Conservation (phyloP, 1,140 invertebrate genomes). For the Diuraphis noxia region DNA sequence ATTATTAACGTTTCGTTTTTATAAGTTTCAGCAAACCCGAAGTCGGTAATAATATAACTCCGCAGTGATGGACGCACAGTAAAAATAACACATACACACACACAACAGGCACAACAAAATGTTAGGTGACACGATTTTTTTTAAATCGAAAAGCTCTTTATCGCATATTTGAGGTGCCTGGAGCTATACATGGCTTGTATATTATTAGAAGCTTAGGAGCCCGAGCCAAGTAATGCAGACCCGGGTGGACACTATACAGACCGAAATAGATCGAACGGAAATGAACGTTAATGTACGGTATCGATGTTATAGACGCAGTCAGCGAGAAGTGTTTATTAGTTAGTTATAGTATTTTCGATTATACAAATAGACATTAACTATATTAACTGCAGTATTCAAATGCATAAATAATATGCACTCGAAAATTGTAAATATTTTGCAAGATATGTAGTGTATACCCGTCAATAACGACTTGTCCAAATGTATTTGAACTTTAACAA, state of each 20-base stretch:
- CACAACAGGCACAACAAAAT: background rate
- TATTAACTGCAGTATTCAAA: background rate
- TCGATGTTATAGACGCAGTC: background rate
- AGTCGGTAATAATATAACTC: background rate
- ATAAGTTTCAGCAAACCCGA: background rate
- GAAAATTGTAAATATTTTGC: background rate
- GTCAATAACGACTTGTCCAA: background rate
- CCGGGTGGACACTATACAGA: conserved; percentile 26
- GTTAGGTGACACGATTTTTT: conserved; percentile 32
- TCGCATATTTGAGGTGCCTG: conserved; percentile 45
- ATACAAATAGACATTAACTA: background rate
- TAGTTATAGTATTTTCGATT: background rate
- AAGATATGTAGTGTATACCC: background rate
- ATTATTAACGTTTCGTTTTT: background rate
- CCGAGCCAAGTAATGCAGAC: conserved; percentile 45
- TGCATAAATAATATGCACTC: background rate
- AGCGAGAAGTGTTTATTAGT: background rate
- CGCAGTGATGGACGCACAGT: background rate
- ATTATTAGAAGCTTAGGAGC: conserved; percentile 33
- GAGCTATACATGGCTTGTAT: conserved; percentile 40
- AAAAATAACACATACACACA: background rate
- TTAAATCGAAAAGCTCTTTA: conserved; percentile 24
- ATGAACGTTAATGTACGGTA: background rate
- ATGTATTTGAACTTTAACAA: background rate
- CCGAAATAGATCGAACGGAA: conserved; percentile 47